Evolutionary conservation across 1,140 invertebrate species (phyloP).

Genomic region (Vollenhovia emeryi): DNA sequence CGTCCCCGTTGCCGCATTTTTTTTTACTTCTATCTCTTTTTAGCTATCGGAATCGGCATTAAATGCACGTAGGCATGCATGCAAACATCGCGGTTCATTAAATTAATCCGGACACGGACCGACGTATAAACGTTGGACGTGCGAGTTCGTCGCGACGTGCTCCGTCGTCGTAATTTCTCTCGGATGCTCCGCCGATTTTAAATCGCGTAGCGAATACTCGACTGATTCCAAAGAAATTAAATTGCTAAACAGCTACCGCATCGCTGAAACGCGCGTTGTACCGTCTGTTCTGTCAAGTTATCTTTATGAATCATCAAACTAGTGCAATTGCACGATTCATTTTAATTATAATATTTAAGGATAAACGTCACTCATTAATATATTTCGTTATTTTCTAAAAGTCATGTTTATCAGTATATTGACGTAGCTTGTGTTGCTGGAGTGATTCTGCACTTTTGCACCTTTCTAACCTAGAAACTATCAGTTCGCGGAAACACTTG

Average conservation of each 20-base stretch:
- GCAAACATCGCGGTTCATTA: constrained; percentile 79
- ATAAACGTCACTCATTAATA: background rate
- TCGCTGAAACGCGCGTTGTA: background rate
- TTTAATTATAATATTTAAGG: constrained; percentile 20
- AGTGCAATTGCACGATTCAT: background rate
- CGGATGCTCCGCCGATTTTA: constrained; percentile 64
- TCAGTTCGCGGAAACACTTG: too few relatives aligned
- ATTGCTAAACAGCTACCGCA: constrained; percentile 29
- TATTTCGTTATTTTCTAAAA: background rate
- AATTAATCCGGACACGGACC: constrained; percentile 76
- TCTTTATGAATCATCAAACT: constrained; percentile 5
- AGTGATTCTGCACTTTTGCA: too few relatives aligned
- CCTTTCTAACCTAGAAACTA: too few relatives aligned
- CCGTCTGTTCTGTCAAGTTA: background rate
- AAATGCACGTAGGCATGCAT: constrained; percentile 71
- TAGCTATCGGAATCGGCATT: constrained; percentile 61
- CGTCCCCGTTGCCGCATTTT: constrained; percentile 32
- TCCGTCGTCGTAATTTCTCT: constrained; percentile 72
- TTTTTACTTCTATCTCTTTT: constrained; percentile 31
- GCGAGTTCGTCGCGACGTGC: constrained; percentile 68
- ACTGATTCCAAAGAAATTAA: constrained; percentile 64
- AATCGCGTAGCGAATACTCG: constrained; percentile 66
- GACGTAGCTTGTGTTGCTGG: too few relatives aligned
- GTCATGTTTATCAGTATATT: background rate
- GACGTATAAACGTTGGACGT: constrained; percentile 71